Evolutionary conservation across 2,888 invertebrate genomes (phyloP).

Genomic region (Pilophorus perplexus): DNA sequence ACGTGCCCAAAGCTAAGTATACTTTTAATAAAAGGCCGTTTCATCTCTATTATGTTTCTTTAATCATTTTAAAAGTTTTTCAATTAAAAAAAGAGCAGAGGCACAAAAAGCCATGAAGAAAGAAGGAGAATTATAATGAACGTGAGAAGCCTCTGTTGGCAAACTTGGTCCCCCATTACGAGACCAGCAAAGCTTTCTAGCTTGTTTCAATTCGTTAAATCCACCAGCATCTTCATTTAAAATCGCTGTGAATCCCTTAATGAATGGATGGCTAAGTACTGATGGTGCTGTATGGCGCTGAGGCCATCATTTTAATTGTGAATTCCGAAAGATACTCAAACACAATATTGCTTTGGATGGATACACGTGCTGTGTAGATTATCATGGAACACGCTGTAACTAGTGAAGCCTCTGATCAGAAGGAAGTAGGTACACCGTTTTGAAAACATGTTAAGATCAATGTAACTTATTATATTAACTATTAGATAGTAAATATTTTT

Average conservation of each 20-base stretch:
- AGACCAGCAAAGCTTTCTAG: slow-evolving; percentile 3
- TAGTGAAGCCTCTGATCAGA: too few relatives aligned
- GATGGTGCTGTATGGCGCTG: too few relatives aligned
- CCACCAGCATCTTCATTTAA: slow-evolving; percentile 21
- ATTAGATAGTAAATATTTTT: too few relatives aligned
- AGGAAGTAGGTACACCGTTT: too few relatives aligned
- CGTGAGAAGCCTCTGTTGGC: slow-evolving; percentile 33
- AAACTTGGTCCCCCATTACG: neutral
- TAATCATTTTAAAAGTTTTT: slow-evolving; percentile 39
- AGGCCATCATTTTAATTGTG: too few relatives aligned
- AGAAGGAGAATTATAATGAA: slow-evolving; percentile 30
- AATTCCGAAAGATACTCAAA: too few relatives aligned
- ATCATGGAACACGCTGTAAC: too few relatives aligned
- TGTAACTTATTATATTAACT: too few relatives aligned
- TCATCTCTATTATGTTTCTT: slow-evolving; percentile 38
- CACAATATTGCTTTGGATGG: too few relatives aligned
- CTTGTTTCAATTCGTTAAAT: slow-evolving; percentile 36
- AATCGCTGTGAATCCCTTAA: slow-evolving; percentile 2
- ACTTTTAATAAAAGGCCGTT: slow-evolving; percentile 37
- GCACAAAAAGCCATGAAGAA: slow-evolving; percentile 12
- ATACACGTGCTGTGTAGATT: too few relatives aligned
- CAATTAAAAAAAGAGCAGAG: slow-evolving; percentile 26
- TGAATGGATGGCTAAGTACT: neutral
- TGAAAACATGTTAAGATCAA: too few relatives aligned
- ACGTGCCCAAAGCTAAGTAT: slow-evolving; percentile 36